Evolutionary conservation across 2,113 vertebrate genomes (phyloP).

Genomic region (Malurus alboscapulatus): DNA sequence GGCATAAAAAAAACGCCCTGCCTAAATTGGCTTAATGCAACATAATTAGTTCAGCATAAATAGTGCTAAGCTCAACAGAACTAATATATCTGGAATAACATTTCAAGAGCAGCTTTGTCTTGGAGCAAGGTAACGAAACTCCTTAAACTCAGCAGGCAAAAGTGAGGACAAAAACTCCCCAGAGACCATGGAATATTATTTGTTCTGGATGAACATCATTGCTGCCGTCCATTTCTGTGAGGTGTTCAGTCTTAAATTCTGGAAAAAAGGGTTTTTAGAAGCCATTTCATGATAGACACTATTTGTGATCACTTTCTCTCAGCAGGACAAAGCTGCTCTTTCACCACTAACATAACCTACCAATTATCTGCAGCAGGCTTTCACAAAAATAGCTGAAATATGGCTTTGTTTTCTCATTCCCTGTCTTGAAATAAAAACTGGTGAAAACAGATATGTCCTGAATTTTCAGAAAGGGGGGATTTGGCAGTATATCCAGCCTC

Average conservation of each 20-base stretch:
- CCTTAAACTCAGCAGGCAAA: background rate
- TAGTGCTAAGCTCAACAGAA: background rate
- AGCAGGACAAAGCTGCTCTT: constrained; percentile 19
- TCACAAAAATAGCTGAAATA: background rate
- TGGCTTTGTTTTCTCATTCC: background rate
- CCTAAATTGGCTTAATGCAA: background rate
- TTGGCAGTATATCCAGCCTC: background rate
- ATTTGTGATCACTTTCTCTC: background rate
- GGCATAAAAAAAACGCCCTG: background rate
- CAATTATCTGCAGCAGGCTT: background rate
- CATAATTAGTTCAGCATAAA: background rate
- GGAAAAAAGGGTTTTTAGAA: background rate
- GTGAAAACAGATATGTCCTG: background rate
- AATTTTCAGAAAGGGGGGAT: background rate
- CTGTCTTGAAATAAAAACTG: background rate
- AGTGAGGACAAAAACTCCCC: background rate
- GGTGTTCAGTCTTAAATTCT: background rate
- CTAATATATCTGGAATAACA: background rate
- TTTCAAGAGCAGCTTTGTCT: background rate
- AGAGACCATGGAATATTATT: background rate
- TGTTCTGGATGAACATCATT: background rate
- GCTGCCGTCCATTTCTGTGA: background rate
- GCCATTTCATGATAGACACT: background rate
- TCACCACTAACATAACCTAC: background rate
- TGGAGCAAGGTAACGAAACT: background rate